Evolutionary conservation across 2,888 invertebrate genomes (phyloP), one percentile per base, ranked within the genome.

Genomic region (Mythimna impura): DNA sequence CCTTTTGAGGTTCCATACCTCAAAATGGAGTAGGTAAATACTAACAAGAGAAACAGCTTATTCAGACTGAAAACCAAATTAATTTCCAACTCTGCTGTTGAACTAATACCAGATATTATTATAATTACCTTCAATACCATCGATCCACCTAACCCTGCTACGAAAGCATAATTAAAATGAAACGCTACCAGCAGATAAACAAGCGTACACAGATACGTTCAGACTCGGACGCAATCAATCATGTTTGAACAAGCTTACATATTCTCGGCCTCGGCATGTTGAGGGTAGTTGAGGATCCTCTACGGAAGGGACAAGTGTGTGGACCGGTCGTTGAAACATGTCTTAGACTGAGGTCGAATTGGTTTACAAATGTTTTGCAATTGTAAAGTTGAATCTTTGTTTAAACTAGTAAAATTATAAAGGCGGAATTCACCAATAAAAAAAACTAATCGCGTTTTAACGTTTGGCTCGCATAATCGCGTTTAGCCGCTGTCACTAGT

Each of bases 191-290:
- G 68, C 47, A 47, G 17, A n/a, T 61, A 62, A 71, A 55, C 70
- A 83, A 68, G 74, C 58, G 71, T 40, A 73, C 58, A 67, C 47
- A 69, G 50, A 73, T 66, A 70, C 55, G 83, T 70, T 79, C 36
- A 62, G 58, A 71, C 64, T 74, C 73, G 66, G 66, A 80, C 75
- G 73, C 79, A 81, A 87, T 86, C 83, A 87, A 85, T 81, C 84
- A 78, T 76, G 81, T 81, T 82, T 82, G 76, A 80, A 84, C 84
- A 83, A 73, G 85, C 72, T 81, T 68, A 76, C 78, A 65, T 75
- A 79, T 71, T 75, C 81, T 36, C 69, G 66, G 54, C 25, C 58
- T 74, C 61, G 34, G 67, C 50, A 68, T 67, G 73, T 73, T 17
- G 74, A 72, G 78, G 55, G 25, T 36, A 62, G 54, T 72, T 10